Evolutionary conservation across 2,113 vertebrate species (phyloP).

Genomic region (Vulpes vulpes): DNA sequence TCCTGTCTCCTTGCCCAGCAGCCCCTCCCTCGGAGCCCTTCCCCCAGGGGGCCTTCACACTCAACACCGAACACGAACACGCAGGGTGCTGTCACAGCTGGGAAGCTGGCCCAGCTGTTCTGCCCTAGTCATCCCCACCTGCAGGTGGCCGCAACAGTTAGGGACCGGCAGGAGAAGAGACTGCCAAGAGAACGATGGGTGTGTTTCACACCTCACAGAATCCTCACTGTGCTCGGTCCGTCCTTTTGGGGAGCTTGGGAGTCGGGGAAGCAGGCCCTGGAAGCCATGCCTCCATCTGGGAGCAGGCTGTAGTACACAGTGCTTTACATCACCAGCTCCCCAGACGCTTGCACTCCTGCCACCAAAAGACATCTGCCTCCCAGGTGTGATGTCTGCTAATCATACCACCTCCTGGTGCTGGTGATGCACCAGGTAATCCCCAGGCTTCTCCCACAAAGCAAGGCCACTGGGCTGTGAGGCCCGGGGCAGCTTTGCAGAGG

Average conservation of each 20-base stretch:
- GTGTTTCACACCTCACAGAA: background rate
- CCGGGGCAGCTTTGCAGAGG: background rate
- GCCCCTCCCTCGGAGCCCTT: background rate
- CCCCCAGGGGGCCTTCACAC: too few relatives aligned
- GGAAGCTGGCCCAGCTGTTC: background rate
- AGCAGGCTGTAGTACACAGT: background rate
- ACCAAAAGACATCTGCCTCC: background rate
- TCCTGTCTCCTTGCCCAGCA: background rate
- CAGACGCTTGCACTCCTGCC: background rate
- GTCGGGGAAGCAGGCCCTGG: background rate
- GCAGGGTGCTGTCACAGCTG: background rate
- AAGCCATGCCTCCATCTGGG: background rate
- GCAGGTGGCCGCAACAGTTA: background rate
- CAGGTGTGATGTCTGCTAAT: background rate
- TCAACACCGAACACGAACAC: background rate
- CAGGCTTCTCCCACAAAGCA: background rate
- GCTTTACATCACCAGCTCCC: background rate
- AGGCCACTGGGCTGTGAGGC: background rate
- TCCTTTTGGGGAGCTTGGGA: rapidly evolving
- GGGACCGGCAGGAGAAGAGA: background rate
- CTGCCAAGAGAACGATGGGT: background rate
- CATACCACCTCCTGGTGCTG: rapidly evolving
- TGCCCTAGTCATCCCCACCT: background rate
- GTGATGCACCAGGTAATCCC: background rate
- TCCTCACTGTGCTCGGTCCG: background rate